A percentile compares a stretch with the other conserved stretches of the same genome.
Evolutionary conservation across 2,797 vertebrate genomes (phyloP).

Genomic region (Protosalanx chinensis): DNA sequence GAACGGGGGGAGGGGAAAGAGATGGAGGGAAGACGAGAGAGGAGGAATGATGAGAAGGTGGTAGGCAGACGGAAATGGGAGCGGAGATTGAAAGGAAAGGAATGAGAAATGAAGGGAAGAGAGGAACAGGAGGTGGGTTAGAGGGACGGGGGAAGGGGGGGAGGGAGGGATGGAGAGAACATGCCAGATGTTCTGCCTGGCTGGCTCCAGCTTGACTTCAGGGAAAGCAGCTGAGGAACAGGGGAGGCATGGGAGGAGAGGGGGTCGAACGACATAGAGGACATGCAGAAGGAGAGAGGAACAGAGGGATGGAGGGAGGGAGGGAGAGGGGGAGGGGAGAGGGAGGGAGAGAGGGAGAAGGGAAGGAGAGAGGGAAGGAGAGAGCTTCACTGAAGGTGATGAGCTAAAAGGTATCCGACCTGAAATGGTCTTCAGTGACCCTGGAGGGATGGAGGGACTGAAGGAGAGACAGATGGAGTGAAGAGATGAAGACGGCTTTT

Average conservation of each 20-base stretch:
- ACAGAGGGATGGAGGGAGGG: neutral
- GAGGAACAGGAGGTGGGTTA: no score
- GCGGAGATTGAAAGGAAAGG: conserved; percentile 7
- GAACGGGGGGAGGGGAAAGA: neutral
- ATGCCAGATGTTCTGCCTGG: conserved; percentile 70
- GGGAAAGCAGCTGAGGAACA: conserved; percentile 68
- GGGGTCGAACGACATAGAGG: conserved; percentile 4
- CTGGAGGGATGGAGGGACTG: conserved; percentile 43
- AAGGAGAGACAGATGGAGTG: conserved; percentile 33
- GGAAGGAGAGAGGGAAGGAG: conserved; percentile 18
- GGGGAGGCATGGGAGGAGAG: conserved; percentile 21
- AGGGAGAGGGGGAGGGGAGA: conserved; percentile 7
- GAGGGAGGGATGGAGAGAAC: conserved; percentile 45
- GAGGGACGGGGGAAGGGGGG: no score
- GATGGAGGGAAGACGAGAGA: conserved; percentile 4
- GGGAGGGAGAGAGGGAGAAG: conserved; percentile 29
- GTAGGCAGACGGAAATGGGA: conserved; percentile 1
- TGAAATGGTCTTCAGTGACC: conserved; percentile 54
- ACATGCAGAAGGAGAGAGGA: neutral
- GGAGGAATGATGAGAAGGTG: conserved; percentile 19
- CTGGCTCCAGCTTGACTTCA: conserved; percentile 66
- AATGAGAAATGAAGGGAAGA: conserved; percentile 1
- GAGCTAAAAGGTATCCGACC: conserved; percentile 48
- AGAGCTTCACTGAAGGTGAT: conserved; percentile 37
- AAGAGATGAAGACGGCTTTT: neutral